Evolutionary conservation across 2,113 vertebrate species (phyloP).

Genomic region (Psilopsiagon aymara): DNA sequence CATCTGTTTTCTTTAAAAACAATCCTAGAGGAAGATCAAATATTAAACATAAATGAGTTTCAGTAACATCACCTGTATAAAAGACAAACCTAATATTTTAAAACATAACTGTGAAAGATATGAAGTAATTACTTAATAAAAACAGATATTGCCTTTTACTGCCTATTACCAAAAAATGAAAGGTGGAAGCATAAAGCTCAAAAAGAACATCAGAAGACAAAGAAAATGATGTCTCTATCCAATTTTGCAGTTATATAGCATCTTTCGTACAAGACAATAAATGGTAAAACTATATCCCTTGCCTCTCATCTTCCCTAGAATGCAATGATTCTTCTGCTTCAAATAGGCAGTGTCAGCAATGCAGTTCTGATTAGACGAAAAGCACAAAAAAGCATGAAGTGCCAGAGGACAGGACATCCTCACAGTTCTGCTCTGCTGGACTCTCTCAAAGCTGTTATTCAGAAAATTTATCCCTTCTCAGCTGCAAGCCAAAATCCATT

Average conservation of each 20-base stretch:
- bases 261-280: background rate
- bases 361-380: background rate
- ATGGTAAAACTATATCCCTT: background rate
- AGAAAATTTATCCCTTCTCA: background rate
- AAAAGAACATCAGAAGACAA: background rate
- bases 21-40: background rate
- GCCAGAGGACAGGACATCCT: background rate
- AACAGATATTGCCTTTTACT: background rate
- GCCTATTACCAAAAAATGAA: background rate
- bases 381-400: background rate
- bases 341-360: background rate
- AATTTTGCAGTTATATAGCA: background rate
- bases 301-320: background rate
- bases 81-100: background rate
- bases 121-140: background rate
- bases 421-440: background rate
- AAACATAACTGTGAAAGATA: background rate
- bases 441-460: background rate
- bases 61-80: background rate
- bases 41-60: background rate
- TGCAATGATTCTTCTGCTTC: background rate
- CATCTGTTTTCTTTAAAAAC: background rate
- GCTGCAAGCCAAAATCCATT: background rate
- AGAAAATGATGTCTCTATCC: background rate
- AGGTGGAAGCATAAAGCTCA: background rate